These are phyloP conservation scores for Malurus melanocephalus DNA, from an alignment of 2,113 vertebrate species.

Conservation along the genomic window DNA sequence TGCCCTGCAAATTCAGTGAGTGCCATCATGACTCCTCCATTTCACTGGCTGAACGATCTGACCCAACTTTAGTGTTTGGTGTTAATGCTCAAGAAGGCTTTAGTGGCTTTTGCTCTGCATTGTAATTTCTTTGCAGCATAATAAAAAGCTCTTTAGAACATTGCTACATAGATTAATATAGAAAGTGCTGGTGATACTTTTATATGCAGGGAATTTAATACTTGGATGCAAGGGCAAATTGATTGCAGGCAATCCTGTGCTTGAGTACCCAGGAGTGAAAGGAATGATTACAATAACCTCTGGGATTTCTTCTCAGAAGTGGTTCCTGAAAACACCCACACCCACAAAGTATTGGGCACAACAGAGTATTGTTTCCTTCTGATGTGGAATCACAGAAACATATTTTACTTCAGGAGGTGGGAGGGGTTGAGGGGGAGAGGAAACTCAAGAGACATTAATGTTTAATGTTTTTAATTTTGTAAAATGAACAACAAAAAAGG, in stretches of 20 bases:
- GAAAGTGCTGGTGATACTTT: constrained; percentile 73
- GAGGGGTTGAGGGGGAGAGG: constrained; percentile 49
- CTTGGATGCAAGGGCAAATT: constrained; percentile 71
- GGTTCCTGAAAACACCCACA: constrained; percentile 59
- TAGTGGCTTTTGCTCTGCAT: constrained; percentile 60
- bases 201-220: constrained; percentile 66
- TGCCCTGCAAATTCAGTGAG: background rate
- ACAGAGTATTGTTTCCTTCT: constrained; percentile 54
- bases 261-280: constrained; percentile 70
- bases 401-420: constrained; percentile 63
- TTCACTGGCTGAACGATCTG: background rate
- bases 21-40: background rate
- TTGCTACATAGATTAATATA: constrained; percentile 66
- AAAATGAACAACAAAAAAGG: constrained; percentile 66
- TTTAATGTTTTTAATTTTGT: constrained; percentile 77
- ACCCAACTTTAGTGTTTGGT: constrained; percentile 8
- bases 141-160: constrained; percentile 72
- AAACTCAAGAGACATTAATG: constrained; percentile 67
- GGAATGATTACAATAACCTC: constrained; percentile 67
- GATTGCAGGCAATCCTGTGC: constrained; percentile 73
- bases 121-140: constrained; percentile 68
- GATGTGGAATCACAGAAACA: constrained; percentile 67
- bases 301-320: constrained; percentile 68
- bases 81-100: constrained; percentile 47
- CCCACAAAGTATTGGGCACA: constrained; percentile 42